Evolutionary conservation across 2,113 vertebrate genomes (phyloP).

Genomic region (mouse (Mus musculus)): DNA sequence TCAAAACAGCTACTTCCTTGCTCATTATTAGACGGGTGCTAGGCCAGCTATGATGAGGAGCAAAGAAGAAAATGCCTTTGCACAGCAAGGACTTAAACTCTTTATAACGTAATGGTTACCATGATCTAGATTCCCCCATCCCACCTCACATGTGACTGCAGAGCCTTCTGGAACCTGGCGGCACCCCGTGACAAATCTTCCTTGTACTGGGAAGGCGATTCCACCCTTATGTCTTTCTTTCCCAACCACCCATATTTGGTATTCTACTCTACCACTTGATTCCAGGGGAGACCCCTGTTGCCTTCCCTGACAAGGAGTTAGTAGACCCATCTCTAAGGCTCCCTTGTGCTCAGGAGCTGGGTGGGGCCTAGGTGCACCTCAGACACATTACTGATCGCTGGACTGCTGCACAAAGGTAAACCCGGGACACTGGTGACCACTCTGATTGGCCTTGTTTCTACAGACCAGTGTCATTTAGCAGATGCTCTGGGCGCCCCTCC

Average conservation of each 20-base stretch:
- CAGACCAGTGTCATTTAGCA: not conserved
- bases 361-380: not conserved
- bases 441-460: not conserved
- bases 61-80: not conserved
- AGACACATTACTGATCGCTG: fast-evolving
- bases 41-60: not conserved
- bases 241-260: not conserved
- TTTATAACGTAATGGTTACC: not conserved
- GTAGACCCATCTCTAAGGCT: not conserved
- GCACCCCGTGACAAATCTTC: not conserved
- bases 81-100: not conserved
- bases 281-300: fast-evolving
- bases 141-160: not conserved
- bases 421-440: fast-evolving
- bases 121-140: not conserved
- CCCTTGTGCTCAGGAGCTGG: not conserved
- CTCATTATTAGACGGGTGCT: not conserved
- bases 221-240: not conserved
- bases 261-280: not conserved
- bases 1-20: not conserved
- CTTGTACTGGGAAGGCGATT: not conserved
- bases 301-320: not conserved
- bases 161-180: not conserved
- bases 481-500: fast-evolving
- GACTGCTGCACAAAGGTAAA: fast-evolving